Evolutionary conservation across 1,140 invertebrate species (phyloP).

Genomic region (Lasaia peninsularis): DNA sequence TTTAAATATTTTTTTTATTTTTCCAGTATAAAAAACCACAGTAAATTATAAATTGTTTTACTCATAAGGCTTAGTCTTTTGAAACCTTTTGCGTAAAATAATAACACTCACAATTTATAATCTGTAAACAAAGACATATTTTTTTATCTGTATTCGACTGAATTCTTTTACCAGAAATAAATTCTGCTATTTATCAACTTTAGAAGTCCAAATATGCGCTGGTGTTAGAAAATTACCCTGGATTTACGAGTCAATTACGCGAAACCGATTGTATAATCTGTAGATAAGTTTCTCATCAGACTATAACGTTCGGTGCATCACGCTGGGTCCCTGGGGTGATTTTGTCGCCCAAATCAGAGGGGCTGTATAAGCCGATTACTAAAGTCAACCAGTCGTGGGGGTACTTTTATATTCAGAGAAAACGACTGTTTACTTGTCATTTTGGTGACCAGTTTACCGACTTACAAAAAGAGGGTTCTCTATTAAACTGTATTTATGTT

Average conservation of each 20-base stretch:
- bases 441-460: slow-evolving; percentile 69
- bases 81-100: too few species aligned
- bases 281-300: slow-evolving; percentile 68
- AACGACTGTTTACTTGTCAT: slow-evolving; percentile 72
- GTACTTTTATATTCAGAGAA: slow-evolving; percentile 65
- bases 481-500: too few species aligned
- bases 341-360: slow-evolving; percentile 43
- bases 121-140: too few species aligned
- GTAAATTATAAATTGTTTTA: too few species aligned
- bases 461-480: too few species aligned
- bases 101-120: too few species aligned
- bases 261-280: slow-evolving; percentile 70
- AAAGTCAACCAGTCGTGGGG: slow-evolving; percentile 56
- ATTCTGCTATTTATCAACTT: too few species aligned
- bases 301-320: slow-evolving; percentile 58
- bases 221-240: slow-evolving; percentile 35
- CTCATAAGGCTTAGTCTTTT: too few species aligned
- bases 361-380: slow-evolving; percentile 67
- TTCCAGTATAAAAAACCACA: too few species aligned
- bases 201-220: not conserved
- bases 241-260: slow-evolving; percentile 70
- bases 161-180: too few species aligned
- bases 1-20: too few species aligned
- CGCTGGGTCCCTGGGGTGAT: slow-evolving; percentile 46
- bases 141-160: too few species aligned